Evolutionary conservation across 2,888 invertebrate species (phyloP).

Genomic region (Apamea epomidion): DNA sequence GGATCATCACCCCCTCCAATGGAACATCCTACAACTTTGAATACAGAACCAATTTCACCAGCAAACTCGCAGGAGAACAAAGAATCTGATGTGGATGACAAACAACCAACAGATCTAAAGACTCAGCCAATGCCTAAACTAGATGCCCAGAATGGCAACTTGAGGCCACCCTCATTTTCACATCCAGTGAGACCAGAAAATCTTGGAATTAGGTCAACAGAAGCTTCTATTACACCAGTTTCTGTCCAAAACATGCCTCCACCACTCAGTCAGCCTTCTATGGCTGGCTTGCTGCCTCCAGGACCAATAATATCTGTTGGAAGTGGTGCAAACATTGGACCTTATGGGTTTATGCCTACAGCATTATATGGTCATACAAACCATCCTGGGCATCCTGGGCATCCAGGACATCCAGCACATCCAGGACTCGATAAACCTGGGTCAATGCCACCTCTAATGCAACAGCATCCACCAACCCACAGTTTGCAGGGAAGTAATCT

Average conservation of each 20-base stretch:
- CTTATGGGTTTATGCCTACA: slow-evolving; percentile 91
- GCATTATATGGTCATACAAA: slow-evolving; percentile 82
- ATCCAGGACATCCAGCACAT: slow-evolving; percentile 72
- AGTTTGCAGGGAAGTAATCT: slow-evolving; percentile 78
- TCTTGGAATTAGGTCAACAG: slow-evolving; percentile 83
- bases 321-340: slow-evolving; percentile 89
- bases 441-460: slow-evolving; percentile 82
- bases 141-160: slow-evolving; percentile 76
- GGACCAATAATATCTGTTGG: slow-evolving; percentile 91
- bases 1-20: slow-evolving; percentile 85
- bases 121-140: slow-evolving; percentile 83
- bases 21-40: slow-evolving; percentile 84
- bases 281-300: slow-evolving; percentile 90
- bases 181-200: slow-evolving; percentile 85
- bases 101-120: slow-evolving; percentile 87
- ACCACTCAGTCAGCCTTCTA: slow-evolving; percentile 89
- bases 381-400: slow-evolving; percentile 63
- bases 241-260: slow-evolving; percentile 86
- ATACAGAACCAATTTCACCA: slow-evolving; percentile 87
- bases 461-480: slow-evolving; percentile 84
- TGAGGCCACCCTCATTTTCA: slow-evolving; percentile 82
- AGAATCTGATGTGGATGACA: slow-evolving; percentile 85
- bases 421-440: slow-evolving; percentile 85
- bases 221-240: slow-evolving; percentile 79
- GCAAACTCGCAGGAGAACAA: slow-evolving; percentile 86